Conservation (phyloP, 1,140 invertebrate genomes). For the Drosophila pseudoobscura region DNA sequence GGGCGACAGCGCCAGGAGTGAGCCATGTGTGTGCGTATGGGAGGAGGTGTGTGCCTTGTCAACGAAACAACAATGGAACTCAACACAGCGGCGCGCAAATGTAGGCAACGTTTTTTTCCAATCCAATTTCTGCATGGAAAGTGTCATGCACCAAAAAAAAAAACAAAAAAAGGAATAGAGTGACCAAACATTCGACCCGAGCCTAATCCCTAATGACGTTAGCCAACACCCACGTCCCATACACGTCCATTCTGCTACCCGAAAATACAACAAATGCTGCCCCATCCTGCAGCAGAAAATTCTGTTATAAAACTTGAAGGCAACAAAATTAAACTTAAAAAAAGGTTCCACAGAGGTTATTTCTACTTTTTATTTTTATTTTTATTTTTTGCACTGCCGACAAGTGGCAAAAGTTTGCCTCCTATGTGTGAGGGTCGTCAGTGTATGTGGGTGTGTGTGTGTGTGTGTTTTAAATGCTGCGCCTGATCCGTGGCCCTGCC, state of each 20-base stretch:
- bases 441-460: slow-evolving; percentile 31
- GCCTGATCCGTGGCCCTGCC: slow-evolving; percentile 21
- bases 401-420: slow-evolving; percentile 54
- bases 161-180: slow-evolving; percentile 26
- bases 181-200: slow-evolving; percentile 35
- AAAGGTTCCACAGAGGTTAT: slow-evolving; percentile 40
- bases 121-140: slow-evolving; percentile 18
- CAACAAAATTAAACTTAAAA: slow-evolving; percentile 41
- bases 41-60: slow-evolving; percentile 27
- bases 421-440: not conserved
- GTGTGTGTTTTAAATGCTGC: slow-evolving; percentile 43
- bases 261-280: slow-evolving; percentile 15
- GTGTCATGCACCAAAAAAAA: slow-evolving; percentile 10
- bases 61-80: slow-evolving; percentile 46
- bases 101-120: slow-evolving; percentile 55
- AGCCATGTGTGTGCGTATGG: slow-evolving; percentile 21
- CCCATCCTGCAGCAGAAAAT: not conserved
- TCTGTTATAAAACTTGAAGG: slow-evolving; percentile 8
- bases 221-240: slow-evolving; percentile 18
- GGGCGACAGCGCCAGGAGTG: slow-evolving; percentile 3
- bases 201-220: slow-evolving; percentile 48
- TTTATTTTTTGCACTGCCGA: slow-evolving; percentile 30
- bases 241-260: not conserved
- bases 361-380: slow-evolving; percentile 21
- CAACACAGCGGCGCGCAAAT: slow-evolving; percentile 37